Base-by-base conservation (phyloP, 2,888 invertebrate species). In the Eustalomyia histrio region DNA sequence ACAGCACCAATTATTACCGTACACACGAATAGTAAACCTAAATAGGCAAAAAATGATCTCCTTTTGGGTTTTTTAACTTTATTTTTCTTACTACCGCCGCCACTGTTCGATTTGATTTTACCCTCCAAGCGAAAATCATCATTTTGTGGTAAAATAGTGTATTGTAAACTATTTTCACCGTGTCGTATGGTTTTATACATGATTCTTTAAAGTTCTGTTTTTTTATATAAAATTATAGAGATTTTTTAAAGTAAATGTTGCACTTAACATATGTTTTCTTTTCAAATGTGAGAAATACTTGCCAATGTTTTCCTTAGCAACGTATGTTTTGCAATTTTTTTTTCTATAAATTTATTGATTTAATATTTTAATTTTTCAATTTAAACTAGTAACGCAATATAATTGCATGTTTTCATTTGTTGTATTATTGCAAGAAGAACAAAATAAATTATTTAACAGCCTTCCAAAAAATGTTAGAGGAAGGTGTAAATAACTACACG, bases 181-280 rank as follows among this genome's bases (percentile, higher is more conserved):
- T 94, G 94, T 83, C 94, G 91, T 88, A 94, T 94, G 85, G 94
- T 94, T 91, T 94, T 95, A 91, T 94, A 94, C 95, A 95, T 29
- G 29, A 29, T 29, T 95, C 57, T 83, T 88, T 74, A 53, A 24
- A 58, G 2, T 35, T 61, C n/a, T n/a, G n/a, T n/a, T n/a, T n/a
- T 18, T 35, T 64, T 73, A 33, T 16, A 21, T 33, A 60, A 64
- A 65, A 8, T 68, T 35, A n/a, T 12, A 39, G 5, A 65, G 43
- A 16, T 21, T 8, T 9, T 35, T 39, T 18, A 53, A 53, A 14
- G 18, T 7, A 65, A 65, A 9, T 50, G 43, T 52, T 57, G 6
- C n/a, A 33, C 17, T 16, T 12, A 67, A 57, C 78, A 79, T 79
- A 73, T 79, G 78, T 47, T 61, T 33, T 18, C 14, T 21, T 53